These are phyloP conservation scores for Cerceris rybyensis DNA, from an alignment of 2,888 invertebrate genomes.

Conservation along the genomic window DNA sequence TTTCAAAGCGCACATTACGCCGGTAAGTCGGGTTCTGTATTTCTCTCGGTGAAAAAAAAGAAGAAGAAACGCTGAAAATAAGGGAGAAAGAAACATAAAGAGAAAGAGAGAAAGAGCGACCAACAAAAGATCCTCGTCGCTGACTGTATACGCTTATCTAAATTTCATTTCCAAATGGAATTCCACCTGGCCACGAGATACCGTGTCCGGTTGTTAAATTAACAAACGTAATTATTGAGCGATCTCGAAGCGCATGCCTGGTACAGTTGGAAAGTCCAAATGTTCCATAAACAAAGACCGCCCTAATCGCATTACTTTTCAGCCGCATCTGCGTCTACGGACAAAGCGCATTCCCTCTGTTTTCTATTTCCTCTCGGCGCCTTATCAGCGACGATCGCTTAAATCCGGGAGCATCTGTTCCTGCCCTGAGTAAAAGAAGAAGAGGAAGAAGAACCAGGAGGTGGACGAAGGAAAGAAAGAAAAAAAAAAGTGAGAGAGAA, in stretches of 20 bases:
- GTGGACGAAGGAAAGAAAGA: constrained; percentile 7
- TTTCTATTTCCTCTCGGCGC: constrained; percentile 53
- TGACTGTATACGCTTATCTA: no score
- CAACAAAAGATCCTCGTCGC: no score
- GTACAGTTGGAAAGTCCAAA: background rate
- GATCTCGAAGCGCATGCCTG: background rate
- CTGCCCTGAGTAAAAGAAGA: no score
- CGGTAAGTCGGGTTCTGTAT: no score
- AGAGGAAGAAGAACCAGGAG: no score
- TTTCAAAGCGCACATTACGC: no score
- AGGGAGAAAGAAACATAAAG: no score
- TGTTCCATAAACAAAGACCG: constrained; percentile 14
- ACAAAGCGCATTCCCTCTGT: constrained; percentile 37
- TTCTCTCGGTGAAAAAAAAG: no score
- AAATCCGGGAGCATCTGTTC: constrained; percentile 66
- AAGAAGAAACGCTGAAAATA: no score
- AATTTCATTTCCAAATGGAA: background rate
- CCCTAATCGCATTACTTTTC: constrained; percentile 26
- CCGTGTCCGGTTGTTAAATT: background rate
- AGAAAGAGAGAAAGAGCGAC: no score
- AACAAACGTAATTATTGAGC: background rate
- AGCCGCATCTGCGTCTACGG: constrained; percentile 46
- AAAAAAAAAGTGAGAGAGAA: background rate
- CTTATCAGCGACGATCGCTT: constrained; percentile 58
- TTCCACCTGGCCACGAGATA: no score